A percentile compares a stretch with the other conserved stretches of the same genome.
Conservation (phyloP, 1,140 invertebrate species). For the Cepaea nemoralis region DNA sequence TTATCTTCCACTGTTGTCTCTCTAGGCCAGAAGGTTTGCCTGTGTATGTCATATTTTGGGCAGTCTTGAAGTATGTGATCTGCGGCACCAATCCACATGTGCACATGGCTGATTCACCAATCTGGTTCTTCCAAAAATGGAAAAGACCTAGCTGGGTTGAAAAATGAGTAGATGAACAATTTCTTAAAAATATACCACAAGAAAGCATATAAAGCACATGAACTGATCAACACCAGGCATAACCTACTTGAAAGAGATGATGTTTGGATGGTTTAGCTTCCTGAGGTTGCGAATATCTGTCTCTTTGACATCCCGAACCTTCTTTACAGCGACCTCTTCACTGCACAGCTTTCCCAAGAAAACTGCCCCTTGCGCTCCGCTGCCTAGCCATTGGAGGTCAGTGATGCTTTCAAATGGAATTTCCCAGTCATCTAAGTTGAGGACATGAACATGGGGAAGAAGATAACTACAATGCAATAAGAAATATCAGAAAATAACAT, state of each 20-base stretch:
- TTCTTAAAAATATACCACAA: no score
- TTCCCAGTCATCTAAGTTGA: slow-evolving; percentile 84
- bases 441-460: background rate
- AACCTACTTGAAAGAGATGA: slow-evolving; percentile 91
- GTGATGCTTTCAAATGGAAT: slow-evolving; percentile 93
- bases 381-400: slow-evolving; percentile 92
- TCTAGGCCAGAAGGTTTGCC: no score
- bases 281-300: slow-evolving; percentile 94
- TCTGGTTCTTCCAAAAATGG: no score
- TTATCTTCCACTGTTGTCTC: no score
- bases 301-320: slow-evolving; percentile 93
- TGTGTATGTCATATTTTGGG: no score
- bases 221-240: no score
- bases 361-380: slow-evolving; percentile 95
- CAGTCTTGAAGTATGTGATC: no score
- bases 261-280: slow-evolving; percentile 96
- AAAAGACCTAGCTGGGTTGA: no score
- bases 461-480: background rate
- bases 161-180: no score
- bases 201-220: no score
- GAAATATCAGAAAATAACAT: background rate
- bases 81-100: no score
- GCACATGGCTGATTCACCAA: no score
- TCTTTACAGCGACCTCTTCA: slow-evolving; percentile 92
- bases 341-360: slow-evolving; percentile 85